phyloP scores from a whole-genome alignment of 2,888 invertebrate species.

The Tipula unca region DNA sequence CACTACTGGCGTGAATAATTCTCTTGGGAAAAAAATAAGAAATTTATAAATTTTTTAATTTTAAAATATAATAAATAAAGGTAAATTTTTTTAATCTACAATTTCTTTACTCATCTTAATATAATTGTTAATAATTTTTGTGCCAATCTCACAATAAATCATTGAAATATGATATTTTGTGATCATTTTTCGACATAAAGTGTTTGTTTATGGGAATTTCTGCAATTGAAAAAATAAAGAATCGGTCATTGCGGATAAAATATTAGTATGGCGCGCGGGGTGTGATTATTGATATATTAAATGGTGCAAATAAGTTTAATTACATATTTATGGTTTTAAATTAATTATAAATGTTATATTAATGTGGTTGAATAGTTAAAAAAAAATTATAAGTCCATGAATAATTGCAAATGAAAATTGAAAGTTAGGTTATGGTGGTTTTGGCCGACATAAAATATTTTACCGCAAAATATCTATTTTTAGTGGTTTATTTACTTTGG shows the following conservation, averaged over 20 bases:
- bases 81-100: not conserved
- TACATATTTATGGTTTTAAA: not conserved
- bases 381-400: not conserved
- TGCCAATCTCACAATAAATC: not conserved
- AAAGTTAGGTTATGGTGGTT: not conserved
- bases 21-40: not conserved
- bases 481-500: not conserved
- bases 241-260: not conserved
- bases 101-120: not conserved
- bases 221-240: not conserved
- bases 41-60: not conserved
- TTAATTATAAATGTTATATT: not conserved
- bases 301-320: not conserved
- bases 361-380: not conserved
- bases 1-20: not conserved
- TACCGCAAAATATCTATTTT: not conserved
- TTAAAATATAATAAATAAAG: not conserved
- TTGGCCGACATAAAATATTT: not conserved
- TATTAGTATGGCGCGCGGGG: not conserved
- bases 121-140: not conserved
- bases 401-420: not conserved
- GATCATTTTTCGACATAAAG: not conserved
- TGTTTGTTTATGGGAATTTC: not conserved
- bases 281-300: not conserved
- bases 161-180: not conserved